A percentile compares a stretch with the other conserved stretches of the same genome.
Conservation (phyloP, 1,140 invertebrate species). For the Thaumetopoea pityocampa region DNA sequence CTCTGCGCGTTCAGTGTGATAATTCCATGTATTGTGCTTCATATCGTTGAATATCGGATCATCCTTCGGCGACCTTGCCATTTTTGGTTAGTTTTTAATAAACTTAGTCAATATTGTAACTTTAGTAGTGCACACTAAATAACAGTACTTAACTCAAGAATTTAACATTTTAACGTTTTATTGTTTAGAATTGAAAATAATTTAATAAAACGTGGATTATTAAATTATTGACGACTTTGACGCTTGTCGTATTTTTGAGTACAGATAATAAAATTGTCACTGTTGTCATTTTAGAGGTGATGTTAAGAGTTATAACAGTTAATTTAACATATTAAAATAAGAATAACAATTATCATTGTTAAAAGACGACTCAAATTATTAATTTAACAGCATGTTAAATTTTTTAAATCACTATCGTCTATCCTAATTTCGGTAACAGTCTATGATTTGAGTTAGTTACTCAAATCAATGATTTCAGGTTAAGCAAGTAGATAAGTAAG, state of each 20-base stretch:
- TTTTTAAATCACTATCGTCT: too few species aligned
- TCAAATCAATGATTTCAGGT: too few species aligned
- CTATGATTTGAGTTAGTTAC: too few species aligned
- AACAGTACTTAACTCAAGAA: slow-evolving; percentile 31
- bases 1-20: slow-evolving; percentile 49
- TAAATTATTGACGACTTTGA: slow-evolving; percentile 51
- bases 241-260: slow-evolving; percentile 42
- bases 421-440: too few species aligned
- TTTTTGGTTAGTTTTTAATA: slow-evolving; percentile 45
- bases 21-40: slow-evolving; percentile 62
- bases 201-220: slow-evolving; percentile 40
- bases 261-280: slow-evolving; percentile 20
- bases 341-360: too few species aligned
- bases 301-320: too few species aligned
- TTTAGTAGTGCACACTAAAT: slow-evolving; percentile 18
- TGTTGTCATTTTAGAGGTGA: too few species aligned
- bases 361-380: too few species aligned
- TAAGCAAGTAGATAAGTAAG: too few species aligned
- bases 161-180: slow-evolving; percentile 50
- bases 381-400: too few species aligned
- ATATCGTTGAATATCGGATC: slow-evolving; percentile 62
- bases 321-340: too few species aligned
- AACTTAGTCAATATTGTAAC: slow-evolving; percentile 24
- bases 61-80: slow-evolving; percentile 70
- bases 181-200: slow-evolving; percentile 21